Percentiles rank a stretch among this genome's conserved stretches.
Evolutionary conservation across 1,140 invertebrate genomes (phyloP).

Genomic region (Neodiprion lecontei): DNA sequence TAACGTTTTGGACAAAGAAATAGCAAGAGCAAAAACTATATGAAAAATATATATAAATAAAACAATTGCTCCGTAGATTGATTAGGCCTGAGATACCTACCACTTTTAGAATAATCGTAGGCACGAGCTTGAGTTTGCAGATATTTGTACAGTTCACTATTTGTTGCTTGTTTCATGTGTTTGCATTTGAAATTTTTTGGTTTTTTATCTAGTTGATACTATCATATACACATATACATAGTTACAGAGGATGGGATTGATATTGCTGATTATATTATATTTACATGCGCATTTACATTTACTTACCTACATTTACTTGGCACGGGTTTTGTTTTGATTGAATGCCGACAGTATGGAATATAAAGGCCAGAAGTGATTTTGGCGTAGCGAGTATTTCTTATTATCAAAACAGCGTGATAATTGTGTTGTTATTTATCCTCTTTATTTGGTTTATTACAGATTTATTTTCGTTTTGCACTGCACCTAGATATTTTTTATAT

Average conservation of each 20-base stretch:
- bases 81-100: not conserved
- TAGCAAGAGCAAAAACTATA: constrained; percentile 31
- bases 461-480: not conserved
- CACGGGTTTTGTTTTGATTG: constrained; percentile 11
- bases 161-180: constrained; percentile 27
- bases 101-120: constrained; percentile 16
- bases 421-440: not conserved
- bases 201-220: constrained; percentile 16
- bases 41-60: constrained; percentile 36
- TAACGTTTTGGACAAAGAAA: constrained; percentile 30
- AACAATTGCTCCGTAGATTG: not conserved
- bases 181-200: constrained; percentile 5
- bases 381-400: not conserved
- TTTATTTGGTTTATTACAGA: not conserved
- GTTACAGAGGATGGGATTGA: not conserved
- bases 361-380: not conserved
- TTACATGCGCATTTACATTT: not conserved
- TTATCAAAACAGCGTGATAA: not conserved
- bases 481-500: constrained; percentile 3
- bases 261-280: constrained; percentile 7
- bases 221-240: not conserved
- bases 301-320: constrained; percentile 9
- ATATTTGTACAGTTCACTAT: constrained; percentile 23
- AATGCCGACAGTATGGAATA: not conserved
- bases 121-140: constrained; percentile 42